Conservation (phyloP, 2,888 invertebrate species). For the Homarus gammarus region DNA sequence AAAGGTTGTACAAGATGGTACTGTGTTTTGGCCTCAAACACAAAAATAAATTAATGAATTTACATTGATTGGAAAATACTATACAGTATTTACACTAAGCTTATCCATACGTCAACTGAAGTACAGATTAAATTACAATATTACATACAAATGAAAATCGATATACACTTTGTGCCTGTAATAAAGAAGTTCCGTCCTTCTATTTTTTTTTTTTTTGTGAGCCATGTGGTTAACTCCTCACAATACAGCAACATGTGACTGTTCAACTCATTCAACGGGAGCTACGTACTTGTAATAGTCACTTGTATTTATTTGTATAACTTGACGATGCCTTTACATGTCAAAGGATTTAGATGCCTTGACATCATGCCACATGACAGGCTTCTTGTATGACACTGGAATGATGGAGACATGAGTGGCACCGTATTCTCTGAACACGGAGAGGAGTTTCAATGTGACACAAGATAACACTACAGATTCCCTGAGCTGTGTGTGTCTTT, state of each 20-base stretch:
- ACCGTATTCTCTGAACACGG: slow-evolving; percentile 11
- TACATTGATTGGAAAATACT: slow-evolving; percentile 45
- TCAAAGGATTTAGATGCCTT: neutral
- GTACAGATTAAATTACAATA: slow-evolving; percentile 26
- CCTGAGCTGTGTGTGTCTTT: slow-evolving; percentile 66
- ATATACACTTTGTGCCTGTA: slow-evolving; percentile 44
- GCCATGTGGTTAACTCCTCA: slow-evolving; percentile 52
- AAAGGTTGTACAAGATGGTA: slow-evolving; percentile 43
- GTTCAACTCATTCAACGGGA: slow-evolving; percentile 1
- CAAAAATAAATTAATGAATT: slow-evolving; percentile 59
- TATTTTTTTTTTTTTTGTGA: slow-evolving; percentile 51
- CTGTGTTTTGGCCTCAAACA: slow-evolving; percentile 47
- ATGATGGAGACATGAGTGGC: slow-evolving; percentile 12
- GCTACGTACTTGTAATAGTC: neutral
- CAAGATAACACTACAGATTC: slow-evolving; percentile 52
- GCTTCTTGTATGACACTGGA: slow-evolving; percentile 9
- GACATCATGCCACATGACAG: neutral
- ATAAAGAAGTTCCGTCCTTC: neutral
- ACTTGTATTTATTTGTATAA: neutral
- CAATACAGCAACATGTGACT: slow-evolving; percentile 6
- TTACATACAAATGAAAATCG: slow-evolving; percentile 27
- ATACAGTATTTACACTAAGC: slow-evolving; percentile 62
- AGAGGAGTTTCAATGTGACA: slow-evolving; percentile 28
- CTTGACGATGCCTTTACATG: slow-evolving; percentile 10
- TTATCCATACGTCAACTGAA: slow-evolving; percentile 32